These are phyloP conservation scores for Camponotus vicinus DNA, from an alignment of 1,140 invertebrate genomes.

Conservation along the genomic window DNA sequence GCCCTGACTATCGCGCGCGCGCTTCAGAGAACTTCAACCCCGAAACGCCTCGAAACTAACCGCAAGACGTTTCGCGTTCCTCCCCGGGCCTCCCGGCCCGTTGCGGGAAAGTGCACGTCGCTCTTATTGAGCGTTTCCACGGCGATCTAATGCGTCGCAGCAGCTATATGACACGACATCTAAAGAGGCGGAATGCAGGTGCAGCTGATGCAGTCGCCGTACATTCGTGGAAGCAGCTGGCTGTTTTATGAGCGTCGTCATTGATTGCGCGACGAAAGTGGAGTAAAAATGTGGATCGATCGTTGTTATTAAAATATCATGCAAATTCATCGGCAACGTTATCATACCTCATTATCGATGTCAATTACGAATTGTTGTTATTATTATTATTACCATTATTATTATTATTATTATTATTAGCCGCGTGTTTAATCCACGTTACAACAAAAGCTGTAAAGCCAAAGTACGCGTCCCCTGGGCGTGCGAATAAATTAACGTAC, in stretches of 20 bases:
- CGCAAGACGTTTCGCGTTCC: constrained; percentile 58
- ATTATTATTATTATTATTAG: constrained; percentile 26
- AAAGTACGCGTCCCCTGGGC: not conserved
- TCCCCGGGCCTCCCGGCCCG: not conserved
- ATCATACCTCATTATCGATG: constrained; percentile 1
- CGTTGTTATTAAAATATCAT: not conserved
- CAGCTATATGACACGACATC: constrained; percentile 50
- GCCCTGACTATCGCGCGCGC: constrained; percentile 35
- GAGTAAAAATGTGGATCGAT: not conserved
- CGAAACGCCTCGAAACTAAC: constrained; percentile 58
- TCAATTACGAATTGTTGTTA: constrained; percentile 16
- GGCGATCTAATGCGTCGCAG: constrained; percentile 55
- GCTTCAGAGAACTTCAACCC: constrained; percentile 31
- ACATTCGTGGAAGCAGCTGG: not conserved
- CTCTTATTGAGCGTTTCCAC: constrained; percentile 60
- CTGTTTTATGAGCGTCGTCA: not conserved
- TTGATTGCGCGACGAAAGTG: not conserved
- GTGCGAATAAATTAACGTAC: constrained; percentile 36
- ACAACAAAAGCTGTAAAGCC: constrained; percentile 41
- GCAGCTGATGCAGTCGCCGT: constrained; percentile 33
- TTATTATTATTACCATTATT: constrained; percentile 15
- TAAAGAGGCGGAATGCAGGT: constrained; percentile 46
- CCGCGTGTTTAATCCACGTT: constrained; percentile 13
- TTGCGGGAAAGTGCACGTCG: constrained; percentile 55
- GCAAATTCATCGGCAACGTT: not conserved